phyloP scores from a whole-genome alignment of 2,888 invertebrate species.

The Campoplex capitator region DNA sequence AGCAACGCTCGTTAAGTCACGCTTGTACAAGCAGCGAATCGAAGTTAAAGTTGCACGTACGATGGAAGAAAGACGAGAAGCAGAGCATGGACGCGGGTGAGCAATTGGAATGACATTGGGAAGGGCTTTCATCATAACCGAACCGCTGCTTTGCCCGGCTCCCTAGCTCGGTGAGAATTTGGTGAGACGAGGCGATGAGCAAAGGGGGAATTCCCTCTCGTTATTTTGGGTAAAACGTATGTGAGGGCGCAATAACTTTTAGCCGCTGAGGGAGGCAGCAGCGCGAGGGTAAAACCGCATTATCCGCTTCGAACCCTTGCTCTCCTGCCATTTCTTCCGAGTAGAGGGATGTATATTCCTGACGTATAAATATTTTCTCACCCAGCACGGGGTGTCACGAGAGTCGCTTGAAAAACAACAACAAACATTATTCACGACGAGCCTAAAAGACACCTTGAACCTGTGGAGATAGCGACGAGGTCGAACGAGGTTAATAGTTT shows the following conservation, averaged over 20 bases:
- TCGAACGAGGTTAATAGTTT: not conserved
- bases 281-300: not conserved
- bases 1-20: too few relatives aligned
- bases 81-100: too few relatives aligned
- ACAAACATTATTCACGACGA: not conserved
- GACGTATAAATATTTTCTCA: not conserved
- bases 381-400: not conserved
- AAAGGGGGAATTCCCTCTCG: constrained; percentile 23
- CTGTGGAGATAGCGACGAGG: not conserved
- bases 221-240: constrained; percentile 1
- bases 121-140: too few relatives aligned
- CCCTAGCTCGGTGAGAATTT: constrained; percentile 7
- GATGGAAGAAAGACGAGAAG: too few relatives aligned
- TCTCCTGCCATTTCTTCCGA: not conserved
- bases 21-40: too few relatives aligned
- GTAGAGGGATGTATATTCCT: not conserved
- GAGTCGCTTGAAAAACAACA: not conserved
- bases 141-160: not conserved
- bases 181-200: not conserved
- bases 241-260: too few relatives aligned
- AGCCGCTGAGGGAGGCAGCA: too few relatives aligned
- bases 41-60: too few relatives aligned
- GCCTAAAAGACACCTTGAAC: too few relatives aligned
- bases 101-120: too few relatives aligned
- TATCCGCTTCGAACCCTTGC: constrained; percentile 7